Evolutionary conservation across 2,797 vertebrate genomes (phyloP), one percentile per base, ranked within the genome.

Genomic region (Diceros bicornis): DNA sequence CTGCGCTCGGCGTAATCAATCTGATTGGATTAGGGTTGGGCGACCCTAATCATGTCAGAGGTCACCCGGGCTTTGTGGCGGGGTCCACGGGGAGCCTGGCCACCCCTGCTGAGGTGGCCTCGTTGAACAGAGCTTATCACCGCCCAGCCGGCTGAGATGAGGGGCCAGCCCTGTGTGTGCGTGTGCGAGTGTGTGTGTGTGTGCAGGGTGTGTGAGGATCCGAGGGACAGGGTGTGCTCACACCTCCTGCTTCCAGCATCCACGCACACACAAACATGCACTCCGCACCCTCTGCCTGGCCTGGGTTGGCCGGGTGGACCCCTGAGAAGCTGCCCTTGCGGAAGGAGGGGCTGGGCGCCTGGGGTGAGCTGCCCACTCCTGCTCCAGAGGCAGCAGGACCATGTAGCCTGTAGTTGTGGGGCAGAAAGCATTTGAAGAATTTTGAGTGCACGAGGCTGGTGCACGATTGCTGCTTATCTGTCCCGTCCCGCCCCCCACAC

Each of bases 1-100:
- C 98, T 98, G 97, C 72, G 98, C 99, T 99, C 99, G 98, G 99
- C 99, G 99, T 99, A 99, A 99, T 99, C 99, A 99, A 99, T 99
- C 99, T 99, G 99, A 99, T 99, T 99, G 99, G 99, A 99, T 99
- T 99, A 99, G 99, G 99, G 99, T 99, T 99, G 99, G 97, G 99
- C 98, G 98, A 99, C 99, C 99, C 99, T 99, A 99, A 99, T 99
- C 99, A 99, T 99, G 99, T 99, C 99, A 99, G 99, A 99, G 99
- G 99, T 99, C 99, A 99, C 98, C 99, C 96, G 98, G 99, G 98
- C 99, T 99, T 99, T 99, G 99, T 99, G 89, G 97, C 97, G 95
- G 98, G 98, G 98, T 97, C 97, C 96, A 94, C 74, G 1, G 98
- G 98, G 82, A 29, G 62, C 87, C 90, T 84, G 95, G 52, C 97